Conservation (phyloP, 2,888 invertebrate species). For the Neoaliturus tenellus region DNA sequence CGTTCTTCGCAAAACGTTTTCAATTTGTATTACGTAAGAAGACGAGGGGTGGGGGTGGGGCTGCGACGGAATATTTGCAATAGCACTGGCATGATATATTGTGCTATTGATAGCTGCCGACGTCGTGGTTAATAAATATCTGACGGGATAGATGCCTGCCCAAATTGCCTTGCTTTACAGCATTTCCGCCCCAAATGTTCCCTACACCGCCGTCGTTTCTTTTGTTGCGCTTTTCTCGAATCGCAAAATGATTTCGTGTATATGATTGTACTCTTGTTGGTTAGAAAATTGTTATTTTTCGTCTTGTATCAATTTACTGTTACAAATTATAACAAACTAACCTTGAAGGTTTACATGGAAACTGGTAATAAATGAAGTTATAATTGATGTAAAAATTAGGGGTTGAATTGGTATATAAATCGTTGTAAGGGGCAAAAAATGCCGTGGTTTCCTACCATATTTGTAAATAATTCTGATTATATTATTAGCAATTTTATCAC, state of each 20-base stretch:
- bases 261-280: too few species aligned
- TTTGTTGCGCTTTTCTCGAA: conserved; percentile 34
- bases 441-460: too few species aligned
- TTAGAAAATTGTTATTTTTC: too few species aligned
- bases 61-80: conserved; percentile 51
- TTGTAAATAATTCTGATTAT: too few species aligned
- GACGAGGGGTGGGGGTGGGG: background rate
- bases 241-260: conserved; percentile 10
- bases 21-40: conserved; percentile 55
- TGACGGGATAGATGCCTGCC: conserved; percentile 27
- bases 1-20: conserved; percentile 56
- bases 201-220: background rate
- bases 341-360: too few species aligned
- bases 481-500: too few species aligned
- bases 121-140: conserved; percentile 55
- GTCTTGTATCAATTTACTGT: too few species aligned
- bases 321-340: too few species aligned
- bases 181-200: conserved; percentile 29
- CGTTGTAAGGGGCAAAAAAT: too few species aligned
- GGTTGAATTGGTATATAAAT: too few species aligned
- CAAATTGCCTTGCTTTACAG: conserved; percentile 50
- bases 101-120: conserved; percentile 53
- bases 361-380: too few species aligned
- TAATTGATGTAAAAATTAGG: too few species aligned
- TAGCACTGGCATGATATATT: conserved; percentile 53